Evolutionary conservation across 2,113 vertebrate genomes (phyloP).

Genomic region (Scophthalmus maximus): DNA sequence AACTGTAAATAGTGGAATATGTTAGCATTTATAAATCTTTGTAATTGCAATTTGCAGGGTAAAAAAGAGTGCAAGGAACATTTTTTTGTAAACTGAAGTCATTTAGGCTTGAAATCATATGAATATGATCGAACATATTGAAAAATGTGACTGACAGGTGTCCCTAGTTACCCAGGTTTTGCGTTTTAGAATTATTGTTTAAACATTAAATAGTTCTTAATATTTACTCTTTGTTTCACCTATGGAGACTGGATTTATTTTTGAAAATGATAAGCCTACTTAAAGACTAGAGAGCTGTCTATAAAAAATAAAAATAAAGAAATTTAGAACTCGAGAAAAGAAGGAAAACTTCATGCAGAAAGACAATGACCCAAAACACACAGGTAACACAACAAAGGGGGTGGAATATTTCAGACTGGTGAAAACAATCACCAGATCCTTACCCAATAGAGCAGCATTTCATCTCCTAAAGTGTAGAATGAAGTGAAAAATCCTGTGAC

Average conservation of each 20-base stretch:
- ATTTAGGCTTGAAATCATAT: neutral
- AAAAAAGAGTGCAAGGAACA: neutral
- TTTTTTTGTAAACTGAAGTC: neutral
- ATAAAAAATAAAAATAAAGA: neutral
- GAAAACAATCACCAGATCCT: too few species aligned
- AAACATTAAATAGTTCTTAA: neutral
- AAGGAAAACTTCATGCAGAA: too few species aligned
- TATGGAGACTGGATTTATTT: neutral
- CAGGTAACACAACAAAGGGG: too few species aligned
- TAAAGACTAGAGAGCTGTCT: neutral
- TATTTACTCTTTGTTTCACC: neutral
- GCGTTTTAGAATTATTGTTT: neutral
- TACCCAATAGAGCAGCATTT: too few species aligned
- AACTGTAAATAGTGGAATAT: conserved; percentile 24
- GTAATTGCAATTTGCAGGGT: conserved; percentile 5
- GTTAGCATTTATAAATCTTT: conserved; percentile 24
- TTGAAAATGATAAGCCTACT: neutral
- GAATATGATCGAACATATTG: neutral
- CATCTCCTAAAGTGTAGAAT: too few species aligned
- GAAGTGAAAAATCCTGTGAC: too few species aligned
- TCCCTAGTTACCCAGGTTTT: neutral
- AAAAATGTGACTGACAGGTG: neutral
- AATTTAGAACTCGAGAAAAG: neutral
- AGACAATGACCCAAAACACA: too few species aligned
- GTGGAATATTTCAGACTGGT: too few species aligned